Evolutionary conservation across 1,140 invertebrate species (phyloP).

Genomic region (Drosophila subobscura): DNA sequence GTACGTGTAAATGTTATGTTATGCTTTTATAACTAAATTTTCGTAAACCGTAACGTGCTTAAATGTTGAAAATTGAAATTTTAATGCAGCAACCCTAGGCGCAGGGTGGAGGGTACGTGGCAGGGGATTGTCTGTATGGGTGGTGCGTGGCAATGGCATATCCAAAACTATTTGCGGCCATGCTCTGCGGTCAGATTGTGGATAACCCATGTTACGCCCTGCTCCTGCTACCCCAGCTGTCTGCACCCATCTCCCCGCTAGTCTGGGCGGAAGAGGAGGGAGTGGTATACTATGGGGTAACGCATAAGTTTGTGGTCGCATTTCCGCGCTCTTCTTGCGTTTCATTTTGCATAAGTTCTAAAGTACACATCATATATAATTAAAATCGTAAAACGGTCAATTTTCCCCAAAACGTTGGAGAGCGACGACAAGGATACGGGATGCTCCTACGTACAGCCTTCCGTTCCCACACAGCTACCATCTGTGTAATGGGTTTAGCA

Average conservation of each 20-base stretch:
- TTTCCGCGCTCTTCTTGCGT: conserved; percentile 60
- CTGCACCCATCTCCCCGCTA: neutral
- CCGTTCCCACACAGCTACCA: conserved; percentile 14
- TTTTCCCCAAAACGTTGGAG: conserved; percentile 51
- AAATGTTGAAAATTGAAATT: conserved; percentile 77
- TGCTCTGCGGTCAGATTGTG: conserved; percentile 71
- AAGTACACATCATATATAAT: conserved; percentile 83
- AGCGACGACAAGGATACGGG: conserved; percentile 21
- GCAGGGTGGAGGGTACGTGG: neutral
- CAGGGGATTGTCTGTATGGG: conserved; percentile 5
- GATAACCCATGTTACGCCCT: conserved; percentile 58
- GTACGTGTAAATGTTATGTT: conserved; percentile 32
- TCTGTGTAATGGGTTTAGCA: conserved; percentile 61
- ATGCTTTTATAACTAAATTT: conserved; percentile 78
- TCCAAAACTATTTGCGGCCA: conserved; percentile 76
- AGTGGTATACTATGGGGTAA: conserved; percentile 18
- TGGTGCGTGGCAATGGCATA: conserved; percentile 40
- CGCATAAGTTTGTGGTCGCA: conserved; percentile 74
- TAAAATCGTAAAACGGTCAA: conserved; percentile 83
- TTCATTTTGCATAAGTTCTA: conserved; percentile 81
- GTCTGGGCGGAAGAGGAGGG: neutral
- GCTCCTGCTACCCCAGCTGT: conserved; percentile 20
- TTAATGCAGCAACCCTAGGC: conserved; percentile 48
- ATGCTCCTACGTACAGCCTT: neutral
- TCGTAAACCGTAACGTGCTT: conserved; percentile 66